Conservation (phyloP, 2,888 invertebrate genomes). For the Rambutsinella grinnellia region DNA sequence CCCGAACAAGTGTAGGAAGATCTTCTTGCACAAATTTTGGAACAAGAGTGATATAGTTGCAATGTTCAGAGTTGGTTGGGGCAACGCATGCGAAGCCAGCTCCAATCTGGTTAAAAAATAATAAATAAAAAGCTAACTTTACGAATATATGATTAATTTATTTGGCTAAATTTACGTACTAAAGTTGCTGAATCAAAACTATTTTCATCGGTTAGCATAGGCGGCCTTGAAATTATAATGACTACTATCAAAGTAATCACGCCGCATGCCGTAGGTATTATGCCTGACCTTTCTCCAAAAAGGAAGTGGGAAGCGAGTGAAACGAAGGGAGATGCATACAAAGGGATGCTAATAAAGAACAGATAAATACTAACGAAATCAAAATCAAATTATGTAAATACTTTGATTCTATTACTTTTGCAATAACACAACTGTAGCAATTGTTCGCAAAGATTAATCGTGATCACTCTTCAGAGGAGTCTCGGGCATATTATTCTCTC, state of each 20-base stretch:
- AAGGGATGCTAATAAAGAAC: no score
- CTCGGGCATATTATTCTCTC: no score
- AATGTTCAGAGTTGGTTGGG: no score
- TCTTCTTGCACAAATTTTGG: conserved; percentile 55
- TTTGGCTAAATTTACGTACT: background rate
- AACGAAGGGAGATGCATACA: no score
- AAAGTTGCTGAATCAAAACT: conserved; percentile 23
- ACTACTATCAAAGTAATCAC: conserved; percentile 53
- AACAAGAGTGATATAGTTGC: no score
- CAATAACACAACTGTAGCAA: no score
- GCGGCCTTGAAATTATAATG: conserved; percentile 51
- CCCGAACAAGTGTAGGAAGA: conserved; percentile 55
- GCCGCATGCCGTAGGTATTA: conserved; percentile 41
- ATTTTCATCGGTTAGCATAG: conserved; percentile 46
- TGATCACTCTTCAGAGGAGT: no score
- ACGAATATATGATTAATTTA: background rate
- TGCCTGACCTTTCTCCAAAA: conserved; percentile 51
- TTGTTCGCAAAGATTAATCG: no score
- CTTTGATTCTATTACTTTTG: no score
- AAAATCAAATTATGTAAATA: no score
- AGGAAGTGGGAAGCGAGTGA: background rate
- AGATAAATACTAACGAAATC: no score
- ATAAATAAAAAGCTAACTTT: background rate
- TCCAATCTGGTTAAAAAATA: conserved; percentile 33
- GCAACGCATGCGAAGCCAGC: conserved; percentile 27